Conservation (phyloP, 2,888 invertebrate species). For the Pachliopta kotzebuea region DNA sequence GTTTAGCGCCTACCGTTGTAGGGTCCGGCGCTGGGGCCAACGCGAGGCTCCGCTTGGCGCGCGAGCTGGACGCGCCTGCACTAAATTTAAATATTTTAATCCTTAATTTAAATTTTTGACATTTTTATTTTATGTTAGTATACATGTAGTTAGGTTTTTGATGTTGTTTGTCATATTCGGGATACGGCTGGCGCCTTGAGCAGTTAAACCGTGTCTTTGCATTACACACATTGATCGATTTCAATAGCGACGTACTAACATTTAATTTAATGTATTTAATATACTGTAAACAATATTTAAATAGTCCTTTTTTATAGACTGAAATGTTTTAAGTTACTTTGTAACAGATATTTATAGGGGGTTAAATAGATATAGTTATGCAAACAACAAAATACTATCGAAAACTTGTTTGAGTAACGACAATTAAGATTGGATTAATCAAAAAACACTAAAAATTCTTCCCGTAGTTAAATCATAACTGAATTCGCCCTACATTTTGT, state of each 20-base stretch:
- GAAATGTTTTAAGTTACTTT: too few species aligned
- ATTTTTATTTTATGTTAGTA: conserved; percentile 81
- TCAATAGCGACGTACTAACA: conserved; percentile 1
- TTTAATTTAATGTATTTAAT: background rate
- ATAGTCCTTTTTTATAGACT: too few species aligned
- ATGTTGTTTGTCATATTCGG: conserved; percentile 79
- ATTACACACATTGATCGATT: conserved; percentile 1
- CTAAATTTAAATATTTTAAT: conserved; percentile 81
- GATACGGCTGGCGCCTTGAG: conserved; percentile 70
- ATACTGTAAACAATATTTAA: background rate
- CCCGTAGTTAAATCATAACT: too few species aligned
- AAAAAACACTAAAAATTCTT: too few species aligned
- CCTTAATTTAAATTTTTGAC: conserved; percentile 81
- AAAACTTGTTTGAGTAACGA: too few species aligned
- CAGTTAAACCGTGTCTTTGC: conserved; percentile 1
- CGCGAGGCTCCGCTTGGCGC: conserved; percentile 51
- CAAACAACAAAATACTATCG: too few species aligned
- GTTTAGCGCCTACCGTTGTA: conserved; percentile 33
- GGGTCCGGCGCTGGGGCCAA: conserved; percentile 46
- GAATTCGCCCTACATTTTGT: too few species aligned
- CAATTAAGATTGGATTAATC: too few species aligned
- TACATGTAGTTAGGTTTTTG: conserved; percentile 79
- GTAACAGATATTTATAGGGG: too few species aligned
- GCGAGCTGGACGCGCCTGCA: conserved; percentile 64
- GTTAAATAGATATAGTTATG: too few species aligned